Base-by-base conservation (phyloP, 2,888 invertebrate genomes). In the Eledone cirrhosa region DNA sequence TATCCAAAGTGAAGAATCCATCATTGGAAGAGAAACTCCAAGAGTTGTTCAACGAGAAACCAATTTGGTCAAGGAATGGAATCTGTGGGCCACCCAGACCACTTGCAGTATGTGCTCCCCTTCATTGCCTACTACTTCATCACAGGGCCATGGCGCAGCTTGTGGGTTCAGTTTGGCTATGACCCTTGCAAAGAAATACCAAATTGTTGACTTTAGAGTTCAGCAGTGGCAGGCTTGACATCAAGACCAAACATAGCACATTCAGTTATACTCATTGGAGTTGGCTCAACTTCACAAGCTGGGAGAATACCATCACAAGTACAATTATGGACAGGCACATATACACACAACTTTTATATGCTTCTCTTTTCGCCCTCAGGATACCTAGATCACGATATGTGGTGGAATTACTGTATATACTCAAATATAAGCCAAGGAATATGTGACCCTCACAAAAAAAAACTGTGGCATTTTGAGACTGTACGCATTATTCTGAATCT, bases 131-230 rank as follows among this genome's bases (percentile, higher is more conserved):
- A 96, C 89, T 96, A 96, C 89, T 96, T 95, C 90, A 92, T 93
- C 78, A 95, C 94, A 81, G 99, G 99, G 0, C 99, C 91, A 0
- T 99, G 98, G 97, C 93, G 97, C 83, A 93, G 94, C 78, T 93
- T 96, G 89, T 99, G 98, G 96, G 94, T 96, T 0, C 94, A 93
- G 85, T 94, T 94, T 87, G 98, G 98, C 0, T 98, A 96, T 88
- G 97, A 99, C 92, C 98, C 99, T 0, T 92, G 96, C 41, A 94
- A 94, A 96, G 84, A 93, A 94, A 78, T 98, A 96, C 89, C 99
- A 99, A 91, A 95, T 95, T 3, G 92, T 98, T 80, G 97, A 98
- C 91, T 96, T 95, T 89, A 85, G 92, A 77, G 83, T 89, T 22
- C 81, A 89, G 80, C 27, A 80, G 69, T 76, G 83, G 81, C n/a